These are phyloP conservation scores for Rattus norvegicus DNA, from an alignment of 2,113 vertebrate species.

Conservation along the genomic window GRCr8 NC_086026.1:47728501-47729000, in stretches of 20 bases:
- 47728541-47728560: background rate
- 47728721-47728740: background rate
- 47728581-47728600: background rate
- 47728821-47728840: conserved; percentile 50
- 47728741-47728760: conserved; percentile 72
- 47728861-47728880: conserved; percentile 80
- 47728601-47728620: background rate
- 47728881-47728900: conserved; percentile 79
- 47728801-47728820: conserved; percentile 82
- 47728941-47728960: background rate
- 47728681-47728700: fast-evolving
- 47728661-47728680: background rate
- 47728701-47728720: background rate
- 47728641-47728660: background rate
- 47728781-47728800: conserved; percentile 66
- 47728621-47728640: background rate
- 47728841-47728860: conserved; percentile 71
- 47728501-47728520: background rate
- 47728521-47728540: background rate
- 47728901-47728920: conserved; percentile 71
- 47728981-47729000: background rate
- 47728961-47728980: background rate
- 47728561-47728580: background rate
- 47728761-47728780: conserved; percentile 78
- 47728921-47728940: background rate